Conservation (phyloP, 2,113 vertebrate genomes). For the Eira barbara region DNA sequence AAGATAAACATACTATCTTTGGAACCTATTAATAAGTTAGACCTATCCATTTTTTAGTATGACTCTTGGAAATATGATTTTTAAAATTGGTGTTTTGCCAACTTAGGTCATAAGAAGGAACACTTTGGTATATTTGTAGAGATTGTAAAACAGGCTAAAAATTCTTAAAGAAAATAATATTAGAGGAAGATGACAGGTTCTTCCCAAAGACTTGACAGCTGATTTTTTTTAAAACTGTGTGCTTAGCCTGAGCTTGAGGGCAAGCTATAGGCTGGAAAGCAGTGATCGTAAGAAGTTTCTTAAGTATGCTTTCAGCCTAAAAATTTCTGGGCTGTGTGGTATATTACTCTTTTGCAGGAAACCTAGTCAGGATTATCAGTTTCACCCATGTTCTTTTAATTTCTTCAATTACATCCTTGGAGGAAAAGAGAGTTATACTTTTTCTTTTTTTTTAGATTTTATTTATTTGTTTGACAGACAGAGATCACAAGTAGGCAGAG, state of each 20-base stretch:
- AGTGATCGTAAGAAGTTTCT: neutral
- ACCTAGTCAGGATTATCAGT: neutral
- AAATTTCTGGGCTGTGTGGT: neutral
- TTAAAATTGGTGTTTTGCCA: constrained; percentile 35
- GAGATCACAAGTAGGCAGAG: no score
- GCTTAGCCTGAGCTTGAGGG: neutral
- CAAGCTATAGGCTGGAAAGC: neutral
- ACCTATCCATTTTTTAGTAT: neutral
- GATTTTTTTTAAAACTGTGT: neutral
- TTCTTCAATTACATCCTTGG: neutral
- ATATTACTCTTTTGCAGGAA: neutral
- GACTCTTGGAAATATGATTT: neutral
- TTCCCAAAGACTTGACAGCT: neutral
- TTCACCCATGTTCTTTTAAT: neutral
- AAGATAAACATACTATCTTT: neutral
- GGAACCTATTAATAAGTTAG: neutral
- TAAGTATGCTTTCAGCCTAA: neutral
- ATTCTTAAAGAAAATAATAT: neutral
- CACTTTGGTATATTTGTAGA: neutral
- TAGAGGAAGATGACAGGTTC: neutral
- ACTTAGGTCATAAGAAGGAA: neutral
- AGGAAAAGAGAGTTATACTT: neutral
- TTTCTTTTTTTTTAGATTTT: no score
- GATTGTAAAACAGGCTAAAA: constrained; percentile 9
- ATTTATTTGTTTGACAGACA: no score